These are phyloP conservation scores for Xerus rutilus DNA, from an alignment of 2,797 vertebrate species.

Conservation along the genomic window DNA sequence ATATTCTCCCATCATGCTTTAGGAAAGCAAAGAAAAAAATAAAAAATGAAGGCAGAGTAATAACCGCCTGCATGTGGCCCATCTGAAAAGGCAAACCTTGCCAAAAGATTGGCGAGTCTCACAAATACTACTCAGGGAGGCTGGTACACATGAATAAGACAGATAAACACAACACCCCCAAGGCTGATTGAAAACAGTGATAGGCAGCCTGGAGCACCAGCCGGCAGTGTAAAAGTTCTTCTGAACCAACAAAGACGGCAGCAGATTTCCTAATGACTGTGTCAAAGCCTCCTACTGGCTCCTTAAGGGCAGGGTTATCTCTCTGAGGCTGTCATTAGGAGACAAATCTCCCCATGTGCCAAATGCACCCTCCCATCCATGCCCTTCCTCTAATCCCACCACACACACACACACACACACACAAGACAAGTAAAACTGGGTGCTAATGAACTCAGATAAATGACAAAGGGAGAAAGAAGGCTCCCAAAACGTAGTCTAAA, in stretches of 20 bases:
- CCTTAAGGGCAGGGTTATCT: constrained; percentile 1
- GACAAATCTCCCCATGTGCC: neutral
- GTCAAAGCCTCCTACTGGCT: neutral
- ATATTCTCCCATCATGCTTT: neutral
- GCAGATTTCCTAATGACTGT: constrained; percentile 48
- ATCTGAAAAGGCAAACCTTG: constrained; percentile 52
- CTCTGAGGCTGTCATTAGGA: neutral
- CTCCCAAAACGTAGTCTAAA: neutral
- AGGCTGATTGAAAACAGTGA: neutral
- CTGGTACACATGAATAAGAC: constrained; percentile 41
- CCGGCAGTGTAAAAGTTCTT: constrained; percentile 12
- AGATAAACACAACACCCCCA: constrained; percentile 67
- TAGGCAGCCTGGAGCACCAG: neutral
- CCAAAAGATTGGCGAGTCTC: constrained; percentile 60
- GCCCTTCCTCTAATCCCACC: too few relatives aligned
- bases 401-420: neutral
- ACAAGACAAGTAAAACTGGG: neutral
- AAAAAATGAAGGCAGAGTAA: neutral
- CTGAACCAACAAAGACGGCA: neutral
- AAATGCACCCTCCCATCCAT: neutral
- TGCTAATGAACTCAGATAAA: neutral
- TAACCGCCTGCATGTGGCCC: neutral
- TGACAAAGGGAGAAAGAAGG: neutral
- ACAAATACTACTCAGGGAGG: constrained; percentile 43
- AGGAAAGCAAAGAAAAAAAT: neutral